Percentiles rank a stretch among this genome's conserved stretches.
Evolutionary conservation across 2,113 vertebrate species (phyloP).

Genomic region (human (Homo sapiens)): DNA sequence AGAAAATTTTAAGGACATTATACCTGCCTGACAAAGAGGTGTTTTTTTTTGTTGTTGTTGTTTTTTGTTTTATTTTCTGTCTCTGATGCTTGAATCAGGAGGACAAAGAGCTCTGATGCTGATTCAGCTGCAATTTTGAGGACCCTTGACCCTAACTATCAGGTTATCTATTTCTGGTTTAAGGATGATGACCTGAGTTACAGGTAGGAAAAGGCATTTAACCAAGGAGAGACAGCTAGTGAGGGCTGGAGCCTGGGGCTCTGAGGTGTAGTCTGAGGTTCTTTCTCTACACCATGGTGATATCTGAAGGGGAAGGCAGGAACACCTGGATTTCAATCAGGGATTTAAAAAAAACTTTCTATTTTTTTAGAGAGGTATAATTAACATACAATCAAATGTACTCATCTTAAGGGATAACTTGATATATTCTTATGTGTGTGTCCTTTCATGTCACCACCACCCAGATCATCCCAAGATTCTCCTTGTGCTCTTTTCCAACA

Average conservation of each 20-base stretch:
- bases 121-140: background rate
- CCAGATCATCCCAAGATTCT: background rate
- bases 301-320: background rate
- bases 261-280: background rate
- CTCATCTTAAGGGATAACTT: background rate
- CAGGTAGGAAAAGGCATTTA: background rate
- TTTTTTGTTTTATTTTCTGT: background rate
- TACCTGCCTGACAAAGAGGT: background rate
- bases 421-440: background rate
- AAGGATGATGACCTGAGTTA: background rate
- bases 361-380: background rate
- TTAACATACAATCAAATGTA: background rate
- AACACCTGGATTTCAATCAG: background rate
- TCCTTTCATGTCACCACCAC: background rate
- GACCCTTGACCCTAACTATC: background rate
- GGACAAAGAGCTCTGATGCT: background rate
- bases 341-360: background rate
- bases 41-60: no score
- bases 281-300: background rate
- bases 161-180: background rate
- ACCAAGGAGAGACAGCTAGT: background rate
- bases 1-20: background rate
- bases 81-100: background rate
- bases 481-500: background rate
- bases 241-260: background rate